Evolutionary conservation across 2,888 invertebrate species (phyloP).

Genomic region (Vannuccia rotundouncinata): DNA sequence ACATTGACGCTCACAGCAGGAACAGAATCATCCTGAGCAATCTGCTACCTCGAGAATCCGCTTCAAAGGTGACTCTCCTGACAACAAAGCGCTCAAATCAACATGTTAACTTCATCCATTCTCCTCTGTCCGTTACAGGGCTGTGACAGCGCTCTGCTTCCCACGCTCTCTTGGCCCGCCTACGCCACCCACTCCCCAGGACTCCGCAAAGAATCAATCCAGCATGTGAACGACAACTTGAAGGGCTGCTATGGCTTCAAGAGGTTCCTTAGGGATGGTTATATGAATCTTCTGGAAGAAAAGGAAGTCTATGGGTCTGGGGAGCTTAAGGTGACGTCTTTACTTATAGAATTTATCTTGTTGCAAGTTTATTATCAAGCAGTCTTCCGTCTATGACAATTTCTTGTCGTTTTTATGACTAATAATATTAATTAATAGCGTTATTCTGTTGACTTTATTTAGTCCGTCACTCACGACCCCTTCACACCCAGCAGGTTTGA

Average conservation of each 20-base stretch:
- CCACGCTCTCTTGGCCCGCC: conserved; percentile 91
- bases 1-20: conserved; percentile 97
- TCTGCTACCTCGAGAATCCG: conserved; percentile 81
- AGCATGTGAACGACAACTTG: conserved; percentile 66
- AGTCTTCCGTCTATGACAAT: too few species aligned
- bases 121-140: conserved; percentile 61
- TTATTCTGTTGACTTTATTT: too few species aligned
- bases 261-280: conserved; percentile 87
- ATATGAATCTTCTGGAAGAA: conserved; percentile 72
- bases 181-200: conserved; percentile 93
- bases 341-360: too few species aligned
- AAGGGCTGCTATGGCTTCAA: conserved; percentile 86
- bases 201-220: conserved; percentile 76
- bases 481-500: too few species aligned
- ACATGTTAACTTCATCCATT: background rate
- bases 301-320: conserved; percentile 76
- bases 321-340: conserved; percentile 68
- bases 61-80: conserved; percentile 76
- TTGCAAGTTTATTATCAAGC: too few species aligned
- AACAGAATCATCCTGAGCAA: conserved; percentile 60
- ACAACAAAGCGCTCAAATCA: background rate
- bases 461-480: too few species aligned
- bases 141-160: conserved; percentile 81
- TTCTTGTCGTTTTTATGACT: too few species aligned
- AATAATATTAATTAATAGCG: too few species aligned